Evolutionary conservation across 2,113 vertebrate species (phyloP).

Genomic region (Colossoma macropomum): DNA sequence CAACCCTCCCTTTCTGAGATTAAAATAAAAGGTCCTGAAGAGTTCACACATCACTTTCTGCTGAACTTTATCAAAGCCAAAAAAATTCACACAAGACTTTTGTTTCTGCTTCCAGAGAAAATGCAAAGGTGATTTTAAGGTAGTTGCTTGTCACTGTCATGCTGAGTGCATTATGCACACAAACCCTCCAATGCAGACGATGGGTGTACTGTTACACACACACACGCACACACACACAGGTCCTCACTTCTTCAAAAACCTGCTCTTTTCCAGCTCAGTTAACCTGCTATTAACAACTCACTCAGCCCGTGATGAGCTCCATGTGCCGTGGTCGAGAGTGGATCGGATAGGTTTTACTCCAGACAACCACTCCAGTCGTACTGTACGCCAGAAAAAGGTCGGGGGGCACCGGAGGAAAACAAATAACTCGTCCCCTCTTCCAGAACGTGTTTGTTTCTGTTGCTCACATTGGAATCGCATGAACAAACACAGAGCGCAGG

Average conservation of each 20-base stretch:
- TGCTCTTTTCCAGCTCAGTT: conserved; percentile 74
- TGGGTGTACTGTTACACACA: conserved; percentile 70
- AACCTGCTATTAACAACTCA: conserved; percentile 75
- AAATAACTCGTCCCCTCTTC: conserved; percentile 70
- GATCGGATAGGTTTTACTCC: conserved; percentile 67
- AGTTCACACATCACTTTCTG: conserved; percentile 54
- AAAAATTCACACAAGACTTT: conserved; percentile 48
- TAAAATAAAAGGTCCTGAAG: conserved; percentile 33
- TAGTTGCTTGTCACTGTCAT: neutral
- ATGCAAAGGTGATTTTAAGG: conserved; percentile 68
- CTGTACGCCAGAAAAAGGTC: conserved; percentile 64
- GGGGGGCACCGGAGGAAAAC: conserved; percentile 72
- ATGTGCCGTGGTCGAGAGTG: conserved; percentile 66
- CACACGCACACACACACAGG: neutral
- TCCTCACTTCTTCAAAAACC: conserved; percentile 4
- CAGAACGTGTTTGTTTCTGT: conserved; percentile 73
- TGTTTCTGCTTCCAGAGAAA: conserved; percentile 52
- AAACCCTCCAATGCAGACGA: conserved; percentile 52
- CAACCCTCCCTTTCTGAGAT: neutral
- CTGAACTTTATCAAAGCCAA: conserved; percentile 70
- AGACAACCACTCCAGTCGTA: conserved; percentile 67
- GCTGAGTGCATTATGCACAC: conserved; percentile 42
- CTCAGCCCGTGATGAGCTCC: conserved; percentile 75
- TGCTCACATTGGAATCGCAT: conserved; percentile 65
- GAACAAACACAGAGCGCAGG: conserved; percentile 50